A percentile compares a stretch with the other conserved stretches of the same genome.
These are phyloP conservation scores for Eretmochelys imbricata DNA, from an alignment of 2,113 vertebrate species.

Conservation along the genomic window DNA sequence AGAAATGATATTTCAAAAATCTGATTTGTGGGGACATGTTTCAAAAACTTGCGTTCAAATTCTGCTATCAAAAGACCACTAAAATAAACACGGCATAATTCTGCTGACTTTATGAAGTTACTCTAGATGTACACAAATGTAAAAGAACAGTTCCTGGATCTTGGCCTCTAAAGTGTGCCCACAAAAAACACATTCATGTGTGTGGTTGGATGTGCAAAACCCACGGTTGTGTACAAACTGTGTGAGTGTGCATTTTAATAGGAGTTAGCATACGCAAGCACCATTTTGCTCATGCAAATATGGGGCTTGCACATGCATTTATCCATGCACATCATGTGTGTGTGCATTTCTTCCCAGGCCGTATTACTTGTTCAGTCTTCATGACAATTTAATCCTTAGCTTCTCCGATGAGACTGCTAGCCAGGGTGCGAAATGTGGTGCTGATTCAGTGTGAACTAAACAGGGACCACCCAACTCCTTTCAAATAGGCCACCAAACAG, in stretches of 20 bases:
- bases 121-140: not conserved
- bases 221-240: not conserved
- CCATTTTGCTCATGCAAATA: not conserved
- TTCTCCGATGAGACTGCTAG: not conserved
- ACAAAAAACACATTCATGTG: not conserved
- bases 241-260: not conserved
- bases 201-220: not conserved
- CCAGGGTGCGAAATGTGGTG: not conserved
- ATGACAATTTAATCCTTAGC: not conserved
- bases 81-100: not conserved
- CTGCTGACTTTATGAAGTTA: not conserved
- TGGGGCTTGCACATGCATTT: not conserved
- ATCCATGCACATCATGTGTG: not conserved
- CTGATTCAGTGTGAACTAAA: not conserved
- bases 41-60: not conserved
- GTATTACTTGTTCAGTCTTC: not conserved
- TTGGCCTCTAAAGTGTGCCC: not conserved
- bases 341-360: not conserved
- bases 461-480: not conserved
- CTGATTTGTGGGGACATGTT: not conserved
- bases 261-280: not conserved
- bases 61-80: not conserved
- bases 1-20: not conserved
- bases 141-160: not conserved
- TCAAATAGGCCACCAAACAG: not conserved